These are phyloP conservation scores for Ibycter americanus DNA, from an alignment of 2,797 vertebrate genomes.

Conservation along the genomic window DNA sequence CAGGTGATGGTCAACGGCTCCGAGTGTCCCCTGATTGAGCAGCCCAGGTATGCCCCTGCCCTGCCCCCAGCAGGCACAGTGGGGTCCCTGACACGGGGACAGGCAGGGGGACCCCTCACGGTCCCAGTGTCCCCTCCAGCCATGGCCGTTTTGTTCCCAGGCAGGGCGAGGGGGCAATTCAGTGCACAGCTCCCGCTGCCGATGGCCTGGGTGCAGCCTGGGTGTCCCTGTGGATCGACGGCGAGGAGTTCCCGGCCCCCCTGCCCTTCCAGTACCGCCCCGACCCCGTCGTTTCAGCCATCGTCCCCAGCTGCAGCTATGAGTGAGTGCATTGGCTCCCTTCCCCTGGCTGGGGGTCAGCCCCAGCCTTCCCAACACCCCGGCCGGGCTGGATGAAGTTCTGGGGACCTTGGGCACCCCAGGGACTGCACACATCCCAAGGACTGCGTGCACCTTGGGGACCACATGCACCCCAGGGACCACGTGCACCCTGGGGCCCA, in stretches of 20 bases:
- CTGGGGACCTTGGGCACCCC: neutral
- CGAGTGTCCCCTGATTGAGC: slow-evolving; percentile 74
- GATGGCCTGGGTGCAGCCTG: neutral
- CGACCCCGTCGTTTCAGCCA: slow-evolving; percentile 79
- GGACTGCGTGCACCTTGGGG: neutral
- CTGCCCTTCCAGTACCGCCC: slow-evolving; percentile 86
- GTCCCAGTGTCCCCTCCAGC: neutral
- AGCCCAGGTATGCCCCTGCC: slow-evolving; percentile 2
- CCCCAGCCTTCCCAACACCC: neutral
- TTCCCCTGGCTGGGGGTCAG: neutral
- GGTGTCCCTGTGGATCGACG: slow-evolving; percentile 82
- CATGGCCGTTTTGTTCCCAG: neutral
- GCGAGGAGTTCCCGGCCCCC: slow-evolving; percentile 76
- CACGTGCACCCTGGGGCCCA: neutral
- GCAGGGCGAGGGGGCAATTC: neutral
- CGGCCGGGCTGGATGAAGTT: neutral
- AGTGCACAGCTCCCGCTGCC: slow-evolving; percentile 44
- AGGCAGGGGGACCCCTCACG: rapidly evolving
- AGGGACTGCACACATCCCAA: rapidly evolving
- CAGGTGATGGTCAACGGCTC: slow-evolving; percentile 85
- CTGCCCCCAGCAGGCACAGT: rapidly evolving
- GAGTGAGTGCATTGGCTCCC: slow-evolving; percentile 68
- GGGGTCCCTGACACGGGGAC: rapidly evolving
- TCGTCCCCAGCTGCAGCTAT: slow-evolving; percentile 87
- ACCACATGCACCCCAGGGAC: rapidly evolving